These are phyloP conservation scores for Panopea generosa DNA, from an alignment of 2,888 invertebrate genomes.

Conservation along the genomic window DNA sequence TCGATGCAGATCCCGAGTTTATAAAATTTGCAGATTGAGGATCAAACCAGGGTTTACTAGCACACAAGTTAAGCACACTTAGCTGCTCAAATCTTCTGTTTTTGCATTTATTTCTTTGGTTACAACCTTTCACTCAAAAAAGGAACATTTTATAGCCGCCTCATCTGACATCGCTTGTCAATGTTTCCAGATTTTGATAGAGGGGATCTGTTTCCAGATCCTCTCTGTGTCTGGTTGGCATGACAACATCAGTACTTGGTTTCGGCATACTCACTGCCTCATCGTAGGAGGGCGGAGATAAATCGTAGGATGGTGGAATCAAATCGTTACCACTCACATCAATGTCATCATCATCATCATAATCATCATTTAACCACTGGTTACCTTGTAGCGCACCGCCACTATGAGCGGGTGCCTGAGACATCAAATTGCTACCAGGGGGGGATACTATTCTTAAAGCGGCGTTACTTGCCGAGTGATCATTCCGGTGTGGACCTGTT, in stretches of 20 bases:
- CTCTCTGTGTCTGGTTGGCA: not conserved
- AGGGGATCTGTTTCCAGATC: conserved; percentile 44
- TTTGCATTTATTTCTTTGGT: too few species aligned
- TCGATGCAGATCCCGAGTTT: too few species aligned
- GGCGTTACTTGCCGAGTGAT: not conserved
- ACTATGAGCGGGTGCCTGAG: not conserved
- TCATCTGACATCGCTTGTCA: not conserved
- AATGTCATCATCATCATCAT: conserved; percentile 53
- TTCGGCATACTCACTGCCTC: conserved; percentile 71
- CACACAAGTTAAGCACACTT: too few species aligned
- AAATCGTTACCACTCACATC: conserved; percentile 60
- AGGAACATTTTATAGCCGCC: too few species aligned
- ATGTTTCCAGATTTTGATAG: conserved; percentile 48
- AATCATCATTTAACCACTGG: conserved; percentile 23
- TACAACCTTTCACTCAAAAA: too few species aligned
- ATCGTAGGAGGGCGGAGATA: conserved; percentile 70
- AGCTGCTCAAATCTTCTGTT: too few species aligned
- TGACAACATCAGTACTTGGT: conserved; percentile 34
- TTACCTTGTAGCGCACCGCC: conserved; percentile 15
- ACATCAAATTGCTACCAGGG: not conserved
- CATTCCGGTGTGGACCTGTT: not conserved
- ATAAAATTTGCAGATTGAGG: too few species aligned
- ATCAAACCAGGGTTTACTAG: too few species aligned
- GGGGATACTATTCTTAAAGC: not conserved
- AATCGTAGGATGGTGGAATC: conserved; percentile 63